phyloP scores from a whole-genome alignment of 1,140 invertebrate species.

The Lethocerus indicus region DNA sequence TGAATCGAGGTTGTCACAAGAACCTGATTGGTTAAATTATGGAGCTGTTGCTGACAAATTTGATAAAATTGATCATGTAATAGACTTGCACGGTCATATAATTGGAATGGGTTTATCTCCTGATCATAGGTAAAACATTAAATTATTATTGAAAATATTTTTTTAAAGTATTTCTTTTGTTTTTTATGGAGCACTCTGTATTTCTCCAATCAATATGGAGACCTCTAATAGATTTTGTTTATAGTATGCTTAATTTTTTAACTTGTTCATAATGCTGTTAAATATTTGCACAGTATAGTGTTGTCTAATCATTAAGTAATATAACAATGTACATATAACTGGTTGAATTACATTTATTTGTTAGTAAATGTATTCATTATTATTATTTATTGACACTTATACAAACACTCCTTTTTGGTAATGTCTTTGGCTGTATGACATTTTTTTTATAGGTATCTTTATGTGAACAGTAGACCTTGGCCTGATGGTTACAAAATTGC shows the following conservation, averaged over 20 bases:
- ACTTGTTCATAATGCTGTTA: too few relatives aligned
- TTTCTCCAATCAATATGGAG: background rate
- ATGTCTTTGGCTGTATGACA: too few relatives aligned
- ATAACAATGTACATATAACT: too few relatives aligned
- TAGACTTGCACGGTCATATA: slow-evolving; percentile 77
- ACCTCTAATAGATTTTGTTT: background rate
- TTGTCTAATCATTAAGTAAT: too few relatives aligned
- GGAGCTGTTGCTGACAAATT: slow-evolving; percentile 50
- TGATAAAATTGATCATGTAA: slow-evolving; percentile 63
- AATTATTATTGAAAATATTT: slow-evolving; percentile 4
- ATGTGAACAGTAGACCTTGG: slow-evolving; percentile 78
- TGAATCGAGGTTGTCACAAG: slow-evolving; percentile 22
- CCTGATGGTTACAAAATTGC: slow-evolving; percentile 58
- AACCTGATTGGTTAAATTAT: slow-evolving; percentile 49
- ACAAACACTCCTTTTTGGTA: too few relatives aligned
- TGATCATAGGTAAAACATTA: slow-evolving; percentile 47
- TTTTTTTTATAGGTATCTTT: slow-evolving; percentile 45
- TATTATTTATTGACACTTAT: too few relatives aligned
- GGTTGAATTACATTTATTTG: too few relatives aligned
- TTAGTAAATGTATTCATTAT: too few relatives aligned
- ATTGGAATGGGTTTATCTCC: slow-evolving; percentile 79
- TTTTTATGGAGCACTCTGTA: background rate
- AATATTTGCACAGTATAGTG: too few relatives aligned
- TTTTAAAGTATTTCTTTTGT: background rate
- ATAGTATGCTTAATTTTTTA: background rate